Percentiles rank a stretch among this genome's conserved stretches.
phyloP scores from a whole-genome alignment of 2,113 vertebrate genomes.

The Callorhinus ursinus region DNA sequence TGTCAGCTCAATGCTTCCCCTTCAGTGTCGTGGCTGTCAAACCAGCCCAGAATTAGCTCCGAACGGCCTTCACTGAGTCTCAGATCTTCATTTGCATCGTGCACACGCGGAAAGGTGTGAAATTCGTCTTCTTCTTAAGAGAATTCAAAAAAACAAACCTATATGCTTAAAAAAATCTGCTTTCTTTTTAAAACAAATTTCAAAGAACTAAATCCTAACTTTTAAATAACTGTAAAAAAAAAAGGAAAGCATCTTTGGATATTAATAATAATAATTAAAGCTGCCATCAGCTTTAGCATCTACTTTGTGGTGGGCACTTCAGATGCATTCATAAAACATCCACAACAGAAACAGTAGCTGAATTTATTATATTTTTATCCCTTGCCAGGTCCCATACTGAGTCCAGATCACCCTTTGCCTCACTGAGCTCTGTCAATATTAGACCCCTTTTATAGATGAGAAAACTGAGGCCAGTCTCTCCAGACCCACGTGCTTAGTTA shows the following conservation, averaged over 20 bases:
- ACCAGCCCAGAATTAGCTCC: conserved; percentile 71
- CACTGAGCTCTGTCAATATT: not conserved
- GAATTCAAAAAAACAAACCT: conserved; percentile 62
- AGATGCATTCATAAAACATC: rapidly evolving
- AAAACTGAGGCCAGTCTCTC: not conserved
- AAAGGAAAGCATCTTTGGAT: not conserved
- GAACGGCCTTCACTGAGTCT: not conserved
- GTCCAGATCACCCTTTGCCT: not conserved
- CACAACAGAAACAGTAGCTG: not conserved
- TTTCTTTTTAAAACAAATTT: conserved; percentile 54
- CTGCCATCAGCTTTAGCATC: not conserved
- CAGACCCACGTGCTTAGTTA: not conserved
- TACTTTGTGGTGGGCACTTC: not conserved
- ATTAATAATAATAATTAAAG: not conserved
- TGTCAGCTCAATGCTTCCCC: conserved; percentile 44
- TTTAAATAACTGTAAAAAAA: not conserved
- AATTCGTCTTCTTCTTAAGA: conserved; percentile 65
- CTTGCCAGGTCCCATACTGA: rapidly evolving
- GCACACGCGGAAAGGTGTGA: conserved; percentile 72
- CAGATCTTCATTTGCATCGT: not conserved
- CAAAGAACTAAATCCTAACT: conserved; percentile 47
- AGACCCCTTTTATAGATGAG: not conserved
- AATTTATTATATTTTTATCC: not conserved
- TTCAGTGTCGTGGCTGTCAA: conserved; percentile 54
- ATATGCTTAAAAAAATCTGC: conserved; percentile 9